Percentiles rank a stretch among this genome's conserved stretches.
Conservation (phyloP, 2,888 invertebrate genomes). For the Chelonus formosanus region DNA sequence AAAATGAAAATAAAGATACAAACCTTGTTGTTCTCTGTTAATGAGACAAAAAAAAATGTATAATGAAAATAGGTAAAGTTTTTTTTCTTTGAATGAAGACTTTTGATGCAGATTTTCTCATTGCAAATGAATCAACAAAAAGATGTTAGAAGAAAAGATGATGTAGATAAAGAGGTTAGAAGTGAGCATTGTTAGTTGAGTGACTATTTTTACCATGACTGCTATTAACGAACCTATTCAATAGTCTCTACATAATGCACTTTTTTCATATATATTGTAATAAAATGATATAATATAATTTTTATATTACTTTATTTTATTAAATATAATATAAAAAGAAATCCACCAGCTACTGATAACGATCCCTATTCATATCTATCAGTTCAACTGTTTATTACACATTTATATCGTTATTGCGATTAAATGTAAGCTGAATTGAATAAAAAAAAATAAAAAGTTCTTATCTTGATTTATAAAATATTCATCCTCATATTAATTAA, state of each 20-base stretch:
- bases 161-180: slow-evolving; percentile 20
- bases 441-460: too few relatives aligned
- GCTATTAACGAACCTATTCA: slow-evolving; percentile 42
- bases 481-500: too few relatives aligned
- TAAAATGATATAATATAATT: too few relatives aligned
- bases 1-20: too few relatives aligned
- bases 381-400: too few relatives aligned
- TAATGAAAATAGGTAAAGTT: not conserved
- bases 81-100: not conserved
- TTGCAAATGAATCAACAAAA: slow-evolving; percentile 21
- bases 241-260: slow-evolving; percentile 18
- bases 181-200: slow-evolving; percentile 34
- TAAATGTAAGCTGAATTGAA: too few relatives aligned
- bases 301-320: too few relatives aligned
- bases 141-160: slow-evolving; percentile 14
- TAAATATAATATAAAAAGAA: too few relatives aligned
- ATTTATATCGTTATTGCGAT: too few relatives aligned
- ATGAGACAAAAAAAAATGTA: not conserved
- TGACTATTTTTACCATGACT: slow-evolving; percentile 15
- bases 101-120: slow-evolving; percentile 6
- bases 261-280: not conserved
- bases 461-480: too few relatives aligned
- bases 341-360: too few relatives aligned
- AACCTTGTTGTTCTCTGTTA: not conserved
- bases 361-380: too few relatives aligned